Evolutionary conservation across 2,797 vertebrate species (phyloP), one percentile per base, ranked within the genome.

Genomic region (Falco cherrug): DNA sequence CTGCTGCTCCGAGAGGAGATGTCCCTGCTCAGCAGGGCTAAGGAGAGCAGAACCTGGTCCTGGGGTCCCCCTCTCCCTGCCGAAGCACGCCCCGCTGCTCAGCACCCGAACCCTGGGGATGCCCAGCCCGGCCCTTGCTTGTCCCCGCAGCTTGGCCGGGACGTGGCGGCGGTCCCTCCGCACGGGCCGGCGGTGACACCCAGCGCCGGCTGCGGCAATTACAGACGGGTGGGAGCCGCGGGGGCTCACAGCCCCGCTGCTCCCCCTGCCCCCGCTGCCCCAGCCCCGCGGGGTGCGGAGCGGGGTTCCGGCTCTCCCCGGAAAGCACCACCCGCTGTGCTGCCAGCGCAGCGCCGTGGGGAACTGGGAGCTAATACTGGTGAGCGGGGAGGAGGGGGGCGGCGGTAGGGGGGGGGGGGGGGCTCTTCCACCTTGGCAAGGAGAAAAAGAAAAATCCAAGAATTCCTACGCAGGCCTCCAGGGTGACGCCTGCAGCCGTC

Each of bases 401-500:
- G 14, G 20, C 7, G 3, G 12, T 45, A n/a, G n/a, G n/a, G n/a
- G 22, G 29, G 28, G 29, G 28, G 12, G 41, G 41, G 41, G 41
- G 37, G 43, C 43, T 45, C 47, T 14, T 19, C 57, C 54, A 50
- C 29, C 25, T 56, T 5, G 31, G 39, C n/a, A 53, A 33, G 71
- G 19, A n/a, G 29, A 9, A 35, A 17, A 37, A 39, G 37, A 41
- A 43, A 21, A 33, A 6, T 7, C 43, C 43, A 14, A 13, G 6
- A 0, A 22, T 16, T 64, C 15, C 6, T 10, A 13, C 1, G 22
- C 53, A 53, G 50, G 57, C 2, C 3, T 21, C 5, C 0, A 1
- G 33, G 41, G 10, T 39, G 37, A 39, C 37, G 37, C 35, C 35
- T 35, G 35, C 35, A 35, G 35, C 35, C 35, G 35, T 35, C 35